Evolutionary conservation across 2,888 invertebrate genomes (phyloP).

Genomic region (Cryptops parisi): DNA sequence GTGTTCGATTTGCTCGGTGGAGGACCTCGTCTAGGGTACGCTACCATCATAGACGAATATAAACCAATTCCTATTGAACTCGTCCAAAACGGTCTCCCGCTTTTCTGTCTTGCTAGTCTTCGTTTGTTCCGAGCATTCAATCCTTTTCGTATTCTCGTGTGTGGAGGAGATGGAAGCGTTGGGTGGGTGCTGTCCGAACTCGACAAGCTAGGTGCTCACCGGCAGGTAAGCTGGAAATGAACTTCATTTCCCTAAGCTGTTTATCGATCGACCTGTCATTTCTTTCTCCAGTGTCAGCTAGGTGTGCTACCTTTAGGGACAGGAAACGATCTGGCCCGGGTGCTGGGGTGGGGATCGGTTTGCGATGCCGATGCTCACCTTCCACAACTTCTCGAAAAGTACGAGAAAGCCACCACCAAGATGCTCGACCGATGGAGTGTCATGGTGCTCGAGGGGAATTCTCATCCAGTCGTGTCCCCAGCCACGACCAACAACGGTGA

Average conservation of each 20-base stretch:
- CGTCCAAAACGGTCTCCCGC: background rate
- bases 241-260: background rate
- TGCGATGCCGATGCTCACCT: conserved; percentile 91
- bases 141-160: conserved; percentile 87
- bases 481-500: conserved; percentile 24
- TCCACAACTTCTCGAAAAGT: conserved; percentile 77
- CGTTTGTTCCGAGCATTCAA: conserved; percentile 87
- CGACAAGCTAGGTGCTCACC: conserved; percentile 72
- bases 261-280: conserved; percentile 28
- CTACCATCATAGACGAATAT: too few relatives aligned
- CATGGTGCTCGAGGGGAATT: conserved; percentile 67
- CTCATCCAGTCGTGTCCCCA: too few relatives aligned
- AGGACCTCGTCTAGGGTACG: conserved; percentile 63
- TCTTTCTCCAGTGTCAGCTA: conserved; percentile 87
- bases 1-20: conserved; percentile 90
- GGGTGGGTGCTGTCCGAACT: conserved; percentile 97
- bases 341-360: conserved; percentile 90
- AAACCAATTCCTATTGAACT: background rate
- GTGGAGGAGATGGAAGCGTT: conserved; percentile 94
- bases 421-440: conserved; percentile 98
- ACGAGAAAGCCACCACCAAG: conserved; percentile 93
- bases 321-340: conserved; percentile 89
- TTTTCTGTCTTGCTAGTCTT: conserved; percentile 38
- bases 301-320: conserved; percentile 91
- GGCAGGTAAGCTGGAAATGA: conserved; percentile 50